A percentile compares a stretch with the other conserved stretches of the same genome.
phyloP scores from a whole-genome alignment of 2,797 vertebrate species.

The Sphaeramia orbicularis region DNA sequence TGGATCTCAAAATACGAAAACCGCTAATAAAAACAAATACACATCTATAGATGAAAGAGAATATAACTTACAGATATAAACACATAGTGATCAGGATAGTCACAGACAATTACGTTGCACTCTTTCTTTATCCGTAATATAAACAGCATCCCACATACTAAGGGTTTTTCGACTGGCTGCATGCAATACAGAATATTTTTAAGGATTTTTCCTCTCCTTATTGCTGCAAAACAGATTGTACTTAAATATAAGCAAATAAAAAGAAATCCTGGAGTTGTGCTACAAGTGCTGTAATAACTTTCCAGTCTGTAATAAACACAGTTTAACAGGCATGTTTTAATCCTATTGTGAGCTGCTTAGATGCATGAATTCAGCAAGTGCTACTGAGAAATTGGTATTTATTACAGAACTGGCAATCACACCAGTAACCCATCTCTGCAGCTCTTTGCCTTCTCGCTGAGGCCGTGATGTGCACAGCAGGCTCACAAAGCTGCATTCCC shows the following conservation, averaged over 20 bases:
- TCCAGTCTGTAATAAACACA: constrained; percentile 72
- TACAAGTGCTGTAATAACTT: constrained; percentile 53
- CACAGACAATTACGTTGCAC: no score
- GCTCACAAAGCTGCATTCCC: constrained; percentile 86
- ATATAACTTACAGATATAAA: no score
- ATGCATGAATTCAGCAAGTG: constrained; percentile 83
- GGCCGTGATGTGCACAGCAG: constrained; percentile 90
- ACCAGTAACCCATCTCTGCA: constrained; percentile 86
- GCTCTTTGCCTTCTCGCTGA: constrained; percentile 77
- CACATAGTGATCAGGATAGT: no score
- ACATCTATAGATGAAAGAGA: no score
- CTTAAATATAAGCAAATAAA: constrained; percentile 9
- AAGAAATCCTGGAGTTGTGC: neutral
- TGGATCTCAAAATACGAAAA: no score
- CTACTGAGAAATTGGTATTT: constrained; percentile 87
- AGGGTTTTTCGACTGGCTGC: no score
- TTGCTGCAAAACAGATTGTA: constrained; percentile 1
- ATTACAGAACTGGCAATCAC: constrained; percentile 86
- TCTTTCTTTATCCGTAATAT: no score
- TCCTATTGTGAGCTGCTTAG: constrained; percentile 76
- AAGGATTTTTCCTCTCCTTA: neutral
- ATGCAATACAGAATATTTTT: neutral
- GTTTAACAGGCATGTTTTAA: constrained; percentile 74
- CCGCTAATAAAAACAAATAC: no score
- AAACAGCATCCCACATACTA: no score